phyloP scores from a whole-genome alignment of 1,140 invertebrate genomes.

The Drosophila lini region DNA sequence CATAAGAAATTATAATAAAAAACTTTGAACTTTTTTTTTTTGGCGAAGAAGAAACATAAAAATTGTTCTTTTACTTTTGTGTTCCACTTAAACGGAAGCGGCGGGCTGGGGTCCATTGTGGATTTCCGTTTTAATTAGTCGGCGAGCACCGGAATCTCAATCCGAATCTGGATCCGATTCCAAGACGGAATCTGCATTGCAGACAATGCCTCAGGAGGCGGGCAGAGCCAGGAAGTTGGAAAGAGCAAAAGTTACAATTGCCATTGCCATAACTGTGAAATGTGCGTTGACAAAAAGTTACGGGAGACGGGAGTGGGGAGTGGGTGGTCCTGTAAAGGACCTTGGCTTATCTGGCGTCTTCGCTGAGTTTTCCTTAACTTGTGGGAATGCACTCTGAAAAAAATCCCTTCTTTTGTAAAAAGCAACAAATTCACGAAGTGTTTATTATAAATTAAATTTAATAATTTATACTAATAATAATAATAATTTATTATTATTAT shows the following conservation, averaged over 20 bases:
- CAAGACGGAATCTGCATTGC: conserved; percentile 57
- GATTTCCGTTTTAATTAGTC: conserved; percentile 83
- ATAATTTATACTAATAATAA: no score
- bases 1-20: conserved; percentile 74
- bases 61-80: conserved; percentile 74
- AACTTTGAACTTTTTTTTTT: conserved; percentile 53
- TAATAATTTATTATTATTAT: no score
- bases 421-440: no score
- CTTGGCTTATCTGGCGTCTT: conserved; percentile 64
- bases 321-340: conserved; percentile 24
- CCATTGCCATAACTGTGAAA: conserved; percentile 79
- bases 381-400: neutral
- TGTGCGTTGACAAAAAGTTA: conserved; percentile 79
- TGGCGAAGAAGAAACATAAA: conserved; percentile 49
- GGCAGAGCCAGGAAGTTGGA: conserved; percentile 14
- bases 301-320: neutral
- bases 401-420: neutral
- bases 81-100: conserved; percentile 72
- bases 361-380: conserved; percentile 45
- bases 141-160: conserved; percentile 65
- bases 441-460: neutral
- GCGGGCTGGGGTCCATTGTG: conserved; percentile 63
- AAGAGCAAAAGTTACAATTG: conserved; percentile 74
- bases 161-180: conserved; percentile 68
- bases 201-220: conserved; percentile 45